Evolutionary conservation across 2,797 vertebrate species (phyloP).

Genomic region (Nasua narica): DNA sequence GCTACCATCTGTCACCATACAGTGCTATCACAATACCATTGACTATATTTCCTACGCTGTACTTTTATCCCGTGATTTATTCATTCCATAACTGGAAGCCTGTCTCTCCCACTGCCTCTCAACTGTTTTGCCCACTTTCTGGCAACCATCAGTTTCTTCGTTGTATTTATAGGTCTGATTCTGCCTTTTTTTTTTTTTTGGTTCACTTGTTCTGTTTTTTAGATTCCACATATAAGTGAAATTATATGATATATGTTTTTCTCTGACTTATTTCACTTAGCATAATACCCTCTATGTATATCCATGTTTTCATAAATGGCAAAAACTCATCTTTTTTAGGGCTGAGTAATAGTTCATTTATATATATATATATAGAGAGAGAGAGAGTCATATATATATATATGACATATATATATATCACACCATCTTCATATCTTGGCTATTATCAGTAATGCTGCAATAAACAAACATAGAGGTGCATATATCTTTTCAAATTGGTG

Average conservation of each 20-base stretch:
- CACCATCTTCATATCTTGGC: not conserved
- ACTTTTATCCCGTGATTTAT: not conserved
- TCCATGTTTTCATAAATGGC: not conserved
- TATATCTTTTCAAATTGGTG: too few species aligned
- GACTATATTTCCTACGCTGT: not conserved
- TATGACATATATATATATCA: not conserved
- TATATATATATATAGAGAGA: too few species aligned
- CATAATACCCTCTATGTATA: not conserved
- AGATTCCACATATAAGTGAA: not conserved
- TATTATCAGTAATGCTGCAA: not conserved
- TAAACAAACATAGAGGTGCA: too few species aligned
- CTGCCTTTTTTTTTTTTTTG: not conserved
- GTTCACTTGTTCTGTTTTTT: not conserved
- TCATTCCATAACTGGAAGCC: not conserved
- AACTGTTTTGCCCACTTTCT: not conserved
- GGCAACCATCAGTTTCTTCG: not conserved
- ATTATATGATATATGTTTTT: not conserved
- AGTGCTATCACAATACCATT: not conserved
- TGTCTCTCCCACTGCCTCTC: not conserved
- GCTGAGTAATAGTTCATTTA: not conserved
- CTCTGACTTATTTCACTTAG: not conserved
- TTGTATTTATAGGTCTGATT: not conserved
- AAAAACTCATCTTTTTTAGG: not conserved
- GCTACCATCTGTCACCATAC: not conserved
- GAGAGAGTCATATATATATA: too few species aligned